A percentile compares a stretch with the other conserved stretches of the same genome.
Evolutionary conservation across 2,888 invertebrate genomes (phyloP).

Genomic region (Dolichopus griseipennis): DNA sequence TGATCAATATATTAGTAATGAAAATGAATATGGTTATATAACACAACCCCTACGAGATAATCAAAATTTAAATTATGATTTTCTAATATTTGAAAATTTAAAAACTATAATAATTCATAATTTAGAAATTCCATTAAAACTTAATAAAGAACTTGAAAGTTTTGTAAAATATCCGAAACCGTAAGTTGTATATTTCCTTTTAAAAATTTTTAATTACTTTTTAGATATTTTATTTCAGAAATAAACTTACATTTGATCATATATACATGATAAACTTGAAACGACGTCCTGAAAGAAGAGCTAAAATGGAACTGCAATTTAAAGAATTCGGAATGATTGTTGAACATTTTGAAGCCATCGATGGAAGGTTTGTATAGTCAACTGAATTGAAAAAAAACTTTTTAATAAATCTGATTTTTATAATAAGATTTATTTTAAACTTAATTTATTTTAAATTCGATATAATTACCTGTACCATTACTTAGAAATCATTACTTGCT

Average conservation of each 20-base stretch:
- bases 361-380: slow-evolving; percentile 72
- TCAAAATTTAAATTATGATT: slow-evolving; percentile 55
- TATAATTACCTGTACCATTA: too few species aligned
- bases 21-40: slow-evolving; percentile 70
- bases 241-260: slow-evolving; percentile 63
- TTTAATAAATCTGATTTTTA: not conserved
- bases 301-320: slow-evolving; percentile 71
- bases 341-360: slow-evolving; percentile 70
- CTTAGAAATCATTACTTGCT: too few species aligned
- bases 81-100: slow-evolving; percentile 63
- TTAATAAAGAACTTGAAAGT: slow-evolving; percentile 41
- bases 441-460: too few species aligned
- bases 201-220: not conserved
- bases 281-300: slow-evolving; percentile 67
- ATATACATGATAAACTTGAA: slow-evolving; percentile 89
- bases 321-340: slow-evolving; percentile 70
- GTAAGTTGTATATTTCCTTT: slow-evolving; percentile 21
- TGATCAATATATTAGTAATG: slow-evolving; percentile 70
- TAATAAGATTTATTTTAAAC: too few species aligned
- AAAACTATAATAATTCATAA: slow-evolving; percentile 65
- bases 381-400: too few species aligned
- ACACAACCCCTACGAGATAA: slow-evolving; percentile 68
- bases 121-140: slow-evolving; percentile 42
- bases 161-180: slow-evolving; percentile 39
- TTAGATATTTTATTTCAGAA: slow-evolving; percentile 43